phyloP scores from a whole-genome alignment of 92 coral and sea anemone species.

The Desmophyllum pertusum region DNA sequence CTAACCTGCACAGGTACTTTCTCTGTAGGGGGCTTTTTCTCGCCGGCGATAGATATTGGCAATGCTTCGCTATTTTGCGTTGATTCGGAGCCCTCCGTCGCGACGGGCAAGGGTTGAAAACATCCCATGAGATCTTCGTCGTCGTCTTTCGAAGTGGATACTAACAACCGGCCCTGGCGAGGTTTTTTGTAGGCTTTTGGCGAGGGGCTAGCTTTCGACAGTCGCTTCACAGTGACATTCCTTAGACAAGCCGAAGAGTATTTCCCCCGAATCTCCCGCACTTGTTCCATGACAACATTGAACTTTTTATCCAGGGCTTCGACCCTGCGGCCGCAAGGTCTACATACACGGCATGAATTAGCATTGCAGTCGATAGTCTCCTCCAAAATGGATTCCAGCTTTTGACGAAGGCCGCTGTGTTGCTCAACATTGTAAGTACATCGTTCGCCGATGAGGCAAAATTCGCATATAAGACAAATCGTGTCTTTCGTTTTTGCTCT shows the following conservation, averaged over 20 bases:
- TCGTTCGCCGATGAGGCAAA: constrained; percentile 17
- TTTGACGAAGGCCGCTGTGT: background rate
- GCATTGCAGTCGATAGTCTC: background rate
- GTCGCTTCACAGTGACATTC: background rate
- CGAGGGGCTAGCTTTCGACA: constrained; percentile 6
- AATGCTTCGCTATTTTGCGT: no score
- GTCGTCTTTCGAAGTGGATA: background rate
- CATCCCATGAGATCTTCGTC: background rate
- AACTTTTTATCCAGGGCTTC: background rate
- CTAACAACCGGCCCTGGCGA: background rate
- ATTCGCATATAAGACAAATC: background rate
- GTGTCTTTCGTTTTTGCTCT: background rate
- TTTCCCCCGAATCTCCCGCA: background rate
- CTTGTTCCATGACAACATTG: background rate
- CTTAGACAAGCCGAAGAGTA: background rate
- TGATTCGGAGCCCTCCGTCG: background rate
- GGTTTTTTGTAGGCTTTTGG: constrained; percentile 10
- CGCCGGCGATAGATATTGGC: background rate
- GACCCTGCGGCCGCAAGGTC: constrained; percentile 5
- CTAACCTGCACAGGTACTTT: constrained; percentile 4
- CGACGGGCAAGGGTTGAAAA: background rate
- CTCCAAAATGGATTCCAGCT: constrained; percentile 8
- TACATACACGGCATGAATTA: constrained; percentile 17
- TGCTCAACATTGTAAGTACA: constrained; percentile 3
- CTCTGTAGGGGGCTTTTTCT: background rate